phyloP scores from a whole-genome alignment of 64 coral and sea anemone genomes.

The Montipora sp. region DNA sequence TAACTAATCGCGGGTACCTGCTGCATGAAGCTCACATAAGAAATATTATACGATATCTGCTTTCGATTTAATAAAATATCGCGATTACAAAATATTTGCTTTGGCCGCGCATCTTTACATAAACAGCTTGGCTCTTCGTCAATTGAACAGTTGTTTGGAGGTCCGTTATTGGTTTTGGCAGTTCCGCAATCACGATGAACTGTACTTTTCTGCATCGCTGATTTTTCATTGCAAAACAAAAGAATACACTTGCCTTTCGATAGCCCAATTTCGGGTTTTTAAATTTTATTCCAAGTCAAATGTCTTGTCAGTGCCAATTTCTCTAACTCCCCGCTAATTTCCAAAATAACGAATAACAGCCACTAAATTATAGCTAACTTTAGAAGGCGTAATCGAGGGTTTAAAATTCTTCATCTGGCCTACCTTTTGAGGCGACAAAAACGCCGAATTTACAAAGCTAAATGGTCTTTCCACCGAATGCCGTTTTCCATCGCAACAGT shows the following conservation, averaged over 20 bases:
- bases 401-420: background rate
- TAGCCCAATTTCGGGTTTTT: background rate
- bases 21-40: background rate
- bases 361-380: background rate
- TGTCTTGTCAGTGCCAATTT: background rate
- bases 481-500: background rate
- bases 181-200: background rate
- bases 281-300: slow-evolving; percentile 26
- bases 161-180: background rate
- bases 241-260: background rate
- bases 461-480: background rate
- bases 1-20: slow-evolving; percentile 9
- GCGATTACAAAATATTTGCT: background rate
- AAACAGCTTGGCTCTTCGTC: background rate
- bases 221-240: background rate
- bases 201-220: background rate
- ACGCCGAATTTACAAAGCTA: background rate
- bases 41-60: background rate
- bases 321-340: background rate
- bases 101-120: background rate
- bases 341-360: background rate
- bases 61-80: background rate
- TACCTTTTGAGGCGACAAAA: background rate
- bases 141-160: background rate
- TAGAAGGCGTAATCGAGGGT: background rate